These are phyloP conservation scores for Eclectus roratus DNA, from an alignment of 2,113 vertebrate genomes.

Conservation along the genomic window DNA sequence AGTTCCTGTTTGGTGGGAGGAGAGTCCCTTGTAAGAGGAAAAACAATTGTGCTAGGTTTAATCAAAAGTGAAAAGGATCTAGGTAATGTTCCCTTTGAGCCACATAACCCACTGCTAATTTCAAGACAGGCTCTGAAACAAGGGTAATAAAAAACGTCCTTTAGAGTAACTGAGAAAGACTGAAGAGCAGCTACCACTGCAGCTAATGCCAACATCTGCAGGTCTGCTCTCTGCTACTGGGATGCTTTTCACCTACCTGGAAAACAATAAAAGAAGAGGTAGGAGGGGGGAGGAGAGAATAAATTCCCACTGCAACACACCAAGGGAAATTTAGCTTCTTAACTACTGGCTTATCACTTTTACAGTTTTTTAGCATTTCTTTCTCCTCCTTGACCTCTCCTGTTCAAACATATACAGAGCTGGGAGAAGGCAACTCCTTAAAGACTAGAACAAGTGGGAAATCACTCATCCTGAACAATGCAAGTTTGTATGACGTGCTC, in stretches of 20 bases:
- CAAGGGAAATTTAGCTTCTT: background rate
- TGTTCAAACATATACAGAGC: background rate
- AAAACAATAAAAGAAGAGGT: background rate
- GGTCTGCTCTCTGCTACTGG: slow-evolving; percentile 1
- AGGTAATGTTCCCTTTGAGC: slow-evolving; percentile 69
- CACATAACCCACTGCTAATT: slow-evolving; percentile 70
- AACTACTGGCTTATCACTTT: background rate
- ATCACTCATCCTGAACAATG: background rate
- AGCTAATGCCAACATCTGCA: slow-evolving; percentile 16
- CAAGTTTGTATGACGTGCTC: background rate
- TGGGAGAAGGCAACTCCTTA: background rate
- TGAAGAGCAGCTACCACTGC: background rate
- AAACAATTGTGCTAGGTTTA: slow-evolving; percentile 73
- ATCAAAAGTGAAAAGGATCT: slow-evolving; percentile 72
- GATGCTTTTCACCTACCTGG: slow-evolving; percentile 29
- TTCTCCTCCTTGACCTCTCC: slow-evolving; percentile 14
- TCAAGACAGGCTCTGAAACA: slow-evolving; percentile 55
- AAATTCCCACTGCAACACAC: background rate
- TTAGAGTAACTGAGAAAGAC: slow-evolving; percentile 56
- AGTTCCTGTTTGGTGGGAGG: slow-evolving; percentile 60
- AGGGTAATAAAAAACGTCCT: slow-evolving; percentile 70
- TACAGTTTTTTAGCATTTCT: background rate
- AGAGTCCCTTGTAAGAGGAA: slow-evolving; percentile 60
- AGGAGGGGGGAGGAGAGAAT: background rate
- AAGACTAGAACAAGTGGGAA: background rate